Evolutionary conservation across 2,797 vertebrate genomes (phyloP).

Genomic region (Protosalanx chinensis): DNA sequence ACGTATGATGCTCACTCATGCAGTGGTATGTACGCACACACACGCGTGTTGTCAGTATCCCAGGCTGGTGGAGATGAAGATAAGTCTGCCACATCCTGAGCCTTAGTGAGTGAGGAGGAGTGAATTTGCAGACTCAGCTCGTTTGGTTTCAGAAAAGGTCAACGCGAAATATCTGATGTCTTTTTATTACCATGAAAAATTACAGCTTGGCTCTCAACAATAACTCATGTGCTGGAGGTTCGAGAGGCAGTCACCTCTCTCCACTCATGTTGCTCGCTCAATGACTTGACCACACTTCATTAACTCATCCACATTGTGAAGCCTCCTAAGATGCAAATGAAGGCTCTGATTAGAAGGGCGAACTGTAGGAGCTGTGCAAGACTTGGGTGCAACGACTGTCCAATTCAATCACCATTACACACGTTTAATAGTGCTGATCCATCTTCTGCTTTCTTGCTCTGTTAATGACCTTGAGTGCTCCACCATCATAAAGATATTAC

Average conservation of each 20-base stretch:
- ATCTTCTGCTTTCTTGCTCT: not conserved
- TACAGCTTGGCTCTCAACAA: slow-evolving; percentile 20
- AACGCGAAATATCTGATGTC: slow-evolving; percentile 41
- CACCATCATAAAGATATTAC: not conserved
- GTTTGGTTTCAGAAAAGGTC: slow-evolving; percentile 53
- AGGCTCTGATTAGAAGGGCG: slow-evolving; percentile 12
- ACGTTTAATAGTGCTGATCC: not conserved
- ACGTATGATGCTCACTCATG: slow-evolving; percentile 48
- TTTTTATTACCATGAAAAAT: slow-evolving; percentile 49
- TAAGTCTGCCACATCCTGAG: slow-evolving; percentile 33
- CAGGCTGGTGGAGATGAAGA: slow-evolving; percentile 34
- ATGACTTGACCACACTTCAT: slow-evolving; percentile 25
- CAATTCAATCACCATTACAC: slow-evolving; percentile 2
- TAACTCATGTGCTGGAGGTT: slow-evolving; percentile 16
- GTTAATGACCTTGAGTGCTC: not conserved
- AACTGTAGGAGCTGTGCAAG: not conserved
- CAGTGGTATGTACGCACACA: slow-evolving; percentile 20
- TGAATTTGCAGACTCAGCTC: slow-evolving; percentile 43
- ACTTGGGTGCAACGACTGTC: not conserved
- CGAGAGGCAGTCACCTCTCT: slow-evolving; percentile 8
- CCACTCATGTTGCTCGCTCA: slow-evolving; percentile 10
- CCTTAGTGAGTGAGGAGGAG: slow-evolving; percentile 43
- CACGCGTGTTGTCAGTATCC: slow-evolving; percentile 16
- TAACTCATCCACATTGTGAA: slow-evolving; percentile 23
- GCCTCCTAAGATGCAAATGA: slow-evolving; percentile 28